Base-by-base conservation (phyloP, 2,888 invertebrate species). In the Tetanocera ferruginea region DNA sequence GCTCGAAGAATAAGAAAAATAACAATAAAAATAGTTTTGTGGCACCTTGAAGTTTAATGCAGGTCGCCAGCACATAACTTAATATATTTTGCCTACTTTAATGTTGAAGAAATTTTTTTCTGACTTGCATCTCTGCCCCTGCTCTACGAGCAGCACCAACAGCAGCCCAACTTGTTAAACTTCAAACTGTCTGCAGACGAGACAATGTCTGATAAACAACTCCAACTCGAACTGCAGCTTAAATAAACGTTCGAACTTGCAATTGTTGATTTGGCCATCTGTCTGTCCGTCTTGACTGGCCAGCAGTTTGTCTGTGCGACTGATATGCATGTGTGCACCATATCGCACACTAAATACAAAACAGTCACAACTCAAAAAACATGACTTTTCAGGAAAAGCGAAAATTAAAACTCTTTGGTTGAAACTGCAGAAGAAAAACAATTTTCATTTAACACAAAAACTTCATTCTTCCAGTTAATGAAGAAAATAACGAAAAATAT, bases 131-230 rank as follows among this genome's bases (percentile, higher is more conserved):
- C n/a, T 17, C n/a, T 64, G 11, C 64, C 43, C 25, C 25, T 69
- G 49, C 51, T 34, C 17, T 55, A 37, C 19, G 3, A 11, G 66
- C 34, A 34, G 67, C 55, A 66, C 55, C 19, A 52, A 62, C n/a
- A 14, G 73, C 11, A 23, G 75, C n/a, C 76, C 85, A 85, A 85
- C 85, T 84, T 86, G 86, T 86, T 86, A 85, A 86, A 85, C 85
- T 86, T 86, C 84, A 84, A 86, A 85, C 84, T 86, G 86, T 86
- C 85, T 84, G 82, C 82, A 82, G 83, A 85, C 82, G 85, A 83
- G 85, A 86, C 86, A 86, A 81, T 82, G 83, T 83, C 84, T 84
- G 85, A 86, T 85, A 86, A 86, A 86, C 84, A 83, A 84, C 80
- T 81, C 79, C 72, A 79, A 69, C 28, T 51, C 52, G 51, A 17